phyloP scores from a whole-genome alignment of 2,797 vertebrate genomes.

The Peromyscus melanophrys region DNA sequence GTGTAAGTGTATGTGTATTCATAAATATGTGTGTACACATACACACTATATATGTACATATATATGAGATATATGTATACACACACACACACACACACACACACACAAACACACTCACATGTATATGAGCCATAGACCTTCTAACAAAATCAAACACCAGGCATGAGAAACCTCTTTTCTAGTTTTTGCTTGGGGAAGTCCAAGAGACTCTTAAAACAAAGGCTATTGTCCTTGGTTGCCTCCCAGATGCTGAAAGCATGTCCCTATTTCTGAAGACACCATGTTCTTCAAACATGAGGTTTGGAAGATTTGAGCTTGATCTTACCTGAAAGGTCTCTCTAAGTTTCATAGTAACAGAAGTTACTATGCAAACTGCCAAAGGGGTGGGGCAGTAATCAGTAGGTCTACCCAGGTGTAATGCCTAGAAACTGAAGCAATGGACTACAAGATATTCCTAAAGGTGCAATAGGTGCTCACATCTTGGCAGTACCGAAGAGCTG shows the following conservation, averaged over 20 bases:
- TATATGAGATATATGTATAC: too few species aligned
- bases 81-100: too few species aligned
- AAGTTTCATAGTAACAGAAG: neutral
- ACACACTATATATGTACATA: too few species aligned
- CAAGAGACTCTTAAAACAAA: neutral
- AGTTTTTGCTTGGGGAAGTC: neutral
- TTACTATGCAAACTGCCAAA: neutral
- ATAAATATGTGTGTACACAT: too few species aligned
- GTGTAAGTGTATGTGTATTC: too few species aligned
- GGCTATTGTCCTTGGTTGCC: neutral
- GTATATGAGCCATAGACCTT: neutral
- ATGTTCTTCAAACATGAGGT: neutral
- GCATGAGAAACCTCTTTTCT: neutral
- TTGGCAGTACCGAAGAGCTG: neutral
- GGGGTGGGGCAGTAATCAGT: neutral
- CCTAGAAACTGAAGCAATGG: neutral
- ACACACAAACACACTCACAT: too few species aligned
- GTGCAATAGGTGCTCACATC: neutral
- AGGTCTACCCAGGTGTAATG: neutral
- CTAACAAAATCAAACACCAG: neutral
- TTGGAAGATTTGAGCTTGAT: neutral
- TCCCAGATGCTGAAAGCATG: neutral
- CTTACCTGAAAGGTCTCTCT: neutral
- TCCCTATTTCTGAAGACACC: neutral
- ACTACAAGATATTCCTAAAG: neutral